Evolutionary conservation across 2,113 vertebrate genomes (phyloP).

Genomic region (Oncorhynchus keta): DNA sequence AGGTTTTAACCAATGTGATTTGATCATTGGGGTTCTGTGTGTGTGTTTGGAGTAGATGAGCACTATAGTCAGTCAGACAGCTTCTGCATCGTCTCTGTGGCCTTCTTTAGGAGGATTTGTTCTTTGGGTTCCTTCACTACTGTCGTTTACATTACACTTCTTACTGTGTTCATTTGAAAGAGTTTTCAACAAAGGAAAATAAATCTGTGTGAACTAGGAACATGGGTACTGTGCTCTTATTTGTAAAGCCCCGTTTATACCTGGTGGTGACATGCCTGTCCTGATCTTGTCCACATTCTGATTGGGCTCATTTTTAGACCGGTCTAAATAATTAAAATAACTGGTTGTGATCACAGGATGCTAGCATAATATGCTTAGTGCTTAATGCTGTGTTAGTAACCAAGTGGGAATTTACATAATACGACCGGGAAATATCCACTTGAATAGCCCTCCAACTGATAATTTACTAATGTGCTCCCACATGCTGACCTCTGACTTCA

Average conservation of each 20-base stretch:
- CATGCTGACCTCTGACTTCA: too few species aligned
- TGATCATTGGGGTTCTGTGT: background rate
- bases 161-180: conserved; percentile 45
- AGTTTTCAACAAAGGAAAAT: conserved; percentile 59
- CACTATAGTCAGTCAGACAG: conserved; percentile 13
- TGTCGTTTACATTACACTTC: conserved; percentile 31
- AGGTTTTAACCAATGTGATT: background rate
- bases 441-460: too few species aligned
- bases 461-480: too few species aligned
- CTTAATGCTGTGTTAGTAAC: too few species aligned
- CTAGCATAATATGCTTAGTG: too few species aligned
- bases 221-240: background rate
- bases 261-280: too few species aligned
- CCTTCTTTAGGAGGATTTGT: conserved; percentile 57
- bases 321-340: too few species aligned
- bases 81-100: conserved; percentile 52
- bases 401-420: too few species aligned
- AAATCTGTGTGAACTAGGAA: background rate
- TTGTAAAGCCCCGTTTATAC: background rate
- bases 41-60: conserved; percentile 6
- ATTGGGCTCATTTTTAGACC: too few species aligned
- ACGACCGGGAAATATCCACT: too few species aligned
- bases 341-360: too few species aligned
- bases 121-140: conserved; percentile 31
- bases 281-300: too few species aligned